Conservation (phyloP, 2,113 vertebrate genomes). For the Danionella cerebrum region DNA sequence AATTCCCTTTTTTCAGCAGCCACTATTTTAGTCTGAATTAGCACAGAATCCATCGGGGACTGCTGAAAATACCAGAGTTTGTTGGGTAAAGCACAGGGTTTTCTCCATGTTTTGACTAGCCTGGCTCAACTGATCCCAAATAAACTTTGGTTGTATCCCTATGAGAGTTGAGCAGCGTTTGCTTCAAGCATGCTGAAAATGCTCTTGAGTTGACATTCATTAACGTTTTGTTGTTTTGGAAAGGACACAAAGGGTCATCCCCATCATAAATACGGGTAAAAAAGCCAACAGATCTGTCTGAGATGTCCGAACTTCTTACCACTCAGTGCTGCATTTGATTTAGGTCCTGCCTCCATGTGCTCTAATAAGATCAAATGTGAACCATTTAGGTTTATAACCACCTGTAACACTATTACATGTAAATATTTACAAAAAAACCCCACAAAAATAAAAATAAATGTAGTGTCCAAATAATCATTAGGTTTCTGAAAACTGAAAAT, state of each 20-base stretch:
- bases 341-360: not conserved
- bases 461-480: too few relatives aligned
- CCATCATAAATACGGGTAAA: conserved; percentile 27
- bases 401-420: too few relatives aligned
- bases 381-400: too few relatives aligned
- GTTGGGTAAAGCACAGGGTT: conserved; percentile 50
- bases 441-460: too few relatives aligned
- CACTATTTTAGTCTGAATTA: conserved; percentile 37
- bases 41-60: conserved; percentile 38
- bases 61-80: conserved; percentile 34
- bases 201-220: not conserved
- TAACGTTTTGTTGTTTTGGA: not conserved
- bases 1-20: conserved; percentile 38
- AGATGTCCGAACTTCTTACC: not conserved
- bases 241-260: not conserved
- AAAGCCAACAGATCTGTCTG: not conserved
- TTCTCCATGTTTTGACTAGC: conserved; percentile 37
- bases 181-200: not conserved
- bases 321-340: not conserved
- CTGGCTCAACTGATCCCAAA: conserved; percentile 28
- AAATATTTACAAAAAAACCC: not conserved
- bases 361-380: not conserved
- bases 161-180: not conserved
- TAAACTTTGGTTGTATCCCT: not conserved
- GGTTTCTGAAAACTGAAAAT: too few relatives aligned